Evolutionary conservation across 2,797 vertebrate genomes (phyloP).

Genomic region (Schizopygopsis pylzovi): DNA sequence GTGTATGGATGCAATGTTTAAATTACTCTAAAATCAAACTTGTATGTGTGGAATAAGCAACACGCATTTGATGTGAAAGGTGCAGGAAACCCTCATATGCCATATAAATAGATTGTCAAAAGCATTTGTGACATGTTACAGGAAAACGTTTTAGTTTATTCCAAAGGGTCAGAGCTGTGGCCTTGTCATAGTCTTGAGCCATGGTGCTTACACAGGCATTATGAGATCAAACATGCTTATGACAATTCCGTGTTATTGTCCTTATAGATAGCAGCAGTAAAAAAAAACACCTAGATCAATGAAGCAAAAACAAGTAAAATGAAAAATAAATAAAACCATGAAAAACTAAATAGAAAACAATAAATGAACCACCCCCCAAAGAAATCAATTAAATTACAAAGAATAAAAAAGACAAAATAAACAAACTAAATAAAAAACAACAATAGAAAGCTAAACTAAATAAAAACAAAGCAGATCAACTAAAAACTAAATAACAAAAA

Average conservation of each 20-base stretch:
- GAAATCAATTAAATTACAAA: not conserved
- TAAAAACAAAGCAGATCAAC: not conserved
- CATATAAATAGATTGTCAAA: constrained; percentile 10
- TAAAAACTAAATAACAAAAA: not conserved
- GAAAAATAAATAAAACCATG: not conserved
- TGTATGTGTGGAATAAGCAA: constrained; percentile 5
- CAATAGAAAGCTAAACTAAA: not conserved
- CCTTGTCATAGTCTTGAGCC: not conserved
- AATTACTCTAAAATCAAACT: not conserved
- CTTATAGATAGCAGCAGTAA: not conserved
- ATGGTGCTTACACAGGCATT: not conserved
- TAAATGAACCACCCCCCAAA: not conserved
- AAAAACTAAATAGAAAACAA: not conserved
- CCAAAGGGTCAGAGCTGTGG: not conserved
- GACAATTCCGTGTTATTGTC: not conserved
- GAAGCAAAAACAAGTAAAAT: not conserved
- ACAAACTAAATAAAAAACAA: not conserved
- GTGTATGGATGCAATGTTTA: constrained; percentile 4
- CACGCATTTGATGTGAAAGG: not conserved
- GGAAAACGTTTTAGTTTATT: constrained; percentile 29
- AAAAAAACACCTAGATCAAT: not conserved
- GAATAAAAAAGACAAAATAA: not conserved
- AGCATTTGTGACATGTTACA: constrained; percentile 30
- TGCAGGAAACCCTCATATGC: constrained; percentile 19
- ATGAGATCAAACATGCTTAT: not conserved